Base-by-base conservation (phyloP, 1,140 invertebrate species). In the Harlomillsia oculata region DNA sequence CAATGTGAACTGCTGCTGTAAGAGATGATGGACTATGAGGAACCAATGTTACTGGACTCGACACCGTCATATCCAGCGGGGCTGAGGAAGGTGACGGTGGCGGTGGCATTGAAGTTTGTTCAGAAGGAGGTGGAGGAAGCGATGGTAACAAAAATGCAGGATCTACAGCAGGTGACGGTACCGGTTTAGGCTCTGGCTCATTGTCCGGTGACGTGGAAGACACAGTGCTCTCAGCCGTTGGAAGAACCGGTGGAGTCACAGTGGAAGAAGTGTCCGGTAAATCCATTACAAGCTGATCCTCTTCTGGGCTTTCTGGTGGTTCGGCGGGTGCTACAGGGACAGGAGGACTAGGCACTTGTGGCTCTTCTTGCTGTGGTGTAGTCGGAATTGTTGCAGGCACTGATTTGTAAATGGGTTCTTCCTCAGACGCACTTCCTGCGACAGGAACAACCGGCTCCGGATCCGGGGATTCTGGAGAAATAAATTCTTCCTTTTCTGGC, bases 1-100 rank as follows among this genome's bases (percentile, higher is more conserved):
- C 80, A 49, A 87, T 82, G 68, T 85, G 84, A 44, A 87, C 75
- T 30, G 81, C 82, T 2, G 49, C 56, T 5, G 53, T 58, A 39
- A 64, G 43, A 3, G 74, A 44, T 14, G 37, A 26, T 21, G 54
- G 45, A 36, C 44, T 34, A 34, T n/a, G 6, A 4, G 53, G 26
- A 9, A 36, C 16, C 16, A 23, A 41, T 0, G 25, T 14, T n/a
- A 0, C 9, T 28, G 18, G 26, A n/a, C n/a, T n/a, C n/a, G n/a
- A n/a, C n/a, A n/a, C n/a, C n/a, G n/a, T n/a, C n/a, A n/a, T n/a
- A n/a, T n/a, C n/a, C n/a, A n/a, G n/a, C 32, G 13, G 18, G 29
- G 44, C n/a, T 48, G 26, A 41, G 13, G 37, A 23, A 36, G 55
- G 61, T 26, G 51, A 53, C 20, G 53, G 56, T 13, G 45, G 56